A percentile compares a stretch with the other conserved stretches of the same genome.
These are phyloP conservation scores for Macroglossus sobrinus DNA, from an alignment of 2,113 vertebrate species.

Conservation along the genomic window DNA sequence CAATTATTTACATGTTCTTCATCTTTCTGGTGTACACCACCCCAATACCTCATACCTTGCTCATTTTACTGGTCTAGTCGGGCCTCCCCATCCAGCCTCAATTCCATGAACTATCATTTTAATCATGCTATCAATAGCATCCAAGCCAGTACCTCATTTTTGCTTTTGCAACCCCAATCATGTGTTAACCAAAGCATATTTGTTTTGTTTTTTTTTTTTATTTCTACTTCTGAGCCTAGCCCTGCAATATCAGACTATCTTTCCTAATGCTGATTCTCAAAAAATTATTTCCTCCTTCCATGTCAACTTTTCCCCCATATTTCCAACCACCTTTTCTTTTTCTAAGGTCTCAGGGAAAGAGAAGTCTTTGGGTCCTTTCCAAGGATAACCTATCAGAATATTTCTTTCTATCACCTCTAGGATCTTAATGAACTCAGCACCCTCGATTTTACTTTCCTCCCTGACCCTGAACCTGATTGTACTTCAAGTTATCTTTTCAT, in stretches of 20 bases:
- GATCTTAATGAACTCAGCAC: not conserved
- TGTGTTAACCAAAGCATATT: not conserved
- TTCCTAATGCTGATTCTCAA: not conserved
- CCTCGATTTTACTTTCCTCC: not conserved
- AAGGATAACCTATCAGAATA: not conserved
- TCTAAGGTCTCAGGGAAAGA: not conserved
- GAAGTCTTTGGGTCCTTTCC: not conserved
- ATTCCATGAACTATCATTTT: not conserved
- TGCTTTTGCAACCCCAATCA: not conserved
- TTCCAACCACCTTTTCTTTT: not conserved
- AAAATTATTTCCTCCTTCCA: not conserved
- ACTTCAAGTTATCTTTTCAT: not conserved
- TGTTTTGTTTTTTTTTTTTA: not conserved
- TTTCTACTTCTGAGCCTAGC: not conserved
- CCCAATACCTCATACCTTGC: not conserved
- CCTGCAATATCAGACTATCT: not conserved
- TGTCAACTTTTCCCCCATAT: not conserved
- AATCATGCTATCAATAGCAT: not conserved
- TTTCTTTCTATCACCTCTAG: not conserved
- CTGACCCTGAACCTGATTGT: not conserved
- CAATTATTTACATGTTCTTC: not conserved
- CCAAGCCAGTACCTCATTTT: not conserved
- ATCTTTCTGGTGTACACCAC: not conserved
- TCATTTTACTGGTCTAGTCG: not conserved
- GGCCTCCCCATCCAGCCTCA: not conserved